These are phyloP conservation scores for Maccullochella peelii DNA, from an alignment of 2,113 vertebrate species.

Conservation along the genomic window DNA sequence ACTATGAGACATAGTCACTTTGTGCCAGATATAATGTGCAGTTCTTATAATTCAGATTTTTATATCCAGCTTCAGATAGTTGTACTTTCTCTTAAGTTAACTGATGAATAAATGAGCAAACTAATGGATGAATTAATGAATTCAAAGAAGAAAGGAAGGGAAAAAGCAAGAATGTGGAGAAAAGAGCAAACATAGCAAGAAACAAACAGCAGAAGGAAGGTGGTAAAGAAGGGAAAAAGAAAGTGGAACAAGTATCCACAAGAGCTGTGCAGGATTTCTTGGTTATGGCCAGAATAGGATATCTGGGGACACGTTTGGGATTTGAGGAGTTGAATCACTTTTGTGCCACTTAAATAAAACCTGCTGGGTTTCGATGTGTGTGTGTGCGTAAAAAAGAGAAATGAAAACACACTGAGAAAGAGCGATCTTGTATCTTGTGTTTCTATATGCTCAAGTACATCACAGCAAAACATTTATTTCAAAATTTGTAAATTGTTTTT, in stretches of 20 bases:
- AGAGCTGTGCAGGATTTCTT: slow-evolving; percentile 2
- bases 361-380: background rate
- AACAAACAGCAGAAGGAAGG: background rate
- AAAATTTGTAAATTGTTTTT: background rate
- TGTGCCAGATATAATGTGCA: slow-evolving; percentile 17
- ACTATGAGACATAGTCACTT: background rate
- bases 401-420: background rate
- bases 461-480: background rate
- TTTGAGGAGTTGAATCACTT: slow-evolving; percentile 12
- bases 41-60: background rate
- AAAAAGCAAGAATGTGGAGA: background rate
- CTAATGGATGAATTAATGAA: background rate
- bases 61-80: background rate
- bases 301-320: background rate
- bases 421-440: background rate
- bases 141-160: background rate
- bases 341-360: slow-evolving; percentile 7
- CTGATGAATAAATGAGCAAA: background rate
- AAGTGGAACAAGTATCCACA: background rate
- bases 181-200: background rate
- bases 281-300: background rate
- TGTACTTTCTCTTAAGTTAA: background rate
- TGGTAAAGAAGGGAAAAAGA: background rate
- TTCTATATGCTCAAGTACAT: background rate
- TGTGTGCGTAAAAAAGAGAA: background rate